A percentile compares a stretch with the other conserved stretches of the same genome.
phyloP scores from a whole-genome alignment of 2,797 vertebrate genomes.

The Scyliorhinus canicula region DNA sequence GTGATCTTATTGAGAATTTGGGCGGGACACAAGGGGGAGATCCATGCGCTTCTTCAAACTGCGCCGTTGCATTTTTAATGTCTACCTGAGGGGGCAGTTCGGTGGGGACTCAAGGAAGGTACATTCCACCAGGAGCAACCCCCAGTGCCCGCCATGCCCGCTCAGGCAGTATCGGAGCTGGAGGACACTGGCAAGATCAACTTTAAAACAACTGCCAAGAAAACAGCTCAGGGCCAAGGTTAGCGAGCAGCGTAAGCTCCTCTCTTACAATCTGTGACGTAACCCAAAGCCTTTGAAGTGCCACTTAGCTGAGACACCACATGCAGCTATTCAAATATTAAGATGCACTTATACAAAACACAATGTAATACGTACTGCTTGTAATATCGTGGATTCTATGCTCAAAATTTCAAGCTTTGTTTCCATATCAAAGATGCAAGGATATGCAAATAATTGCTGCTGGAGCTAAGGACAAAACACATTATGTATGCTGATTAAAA shows the following conservation, averaged over 20 bases:
- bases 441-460: neutral
- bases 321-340: neutral
- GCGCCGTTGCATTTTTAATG: neutral
- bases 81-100: neutral
- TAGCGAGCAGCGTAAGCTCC: neutral
- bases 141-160: neutral
- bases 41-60: neutral
- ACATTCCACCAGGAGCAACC: neutral
- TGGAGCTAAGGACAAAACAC: neutral
- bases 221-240: neutral
- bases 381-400: neutral
- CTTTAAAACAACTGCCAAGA: neutral
- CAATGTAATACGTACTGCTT: neutral
- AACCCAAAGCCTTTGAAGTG: neutral
- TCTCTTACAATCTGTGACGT: neutral
- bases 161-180: neutral
- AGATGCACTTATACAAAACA: neutral
- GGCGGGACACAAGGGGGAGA: neutral
- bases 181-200: neutral
- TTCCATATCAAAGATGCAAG: slow-evolving; percentile 27
- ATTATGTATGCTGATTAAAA: neutral
- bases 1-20: neutral
- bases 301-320: neutral
- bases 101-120: neutral
- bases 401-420: neutral